Conservation (phyloP, 2,797 vertebrate species). For the Epinephelus awoara region DNA sequence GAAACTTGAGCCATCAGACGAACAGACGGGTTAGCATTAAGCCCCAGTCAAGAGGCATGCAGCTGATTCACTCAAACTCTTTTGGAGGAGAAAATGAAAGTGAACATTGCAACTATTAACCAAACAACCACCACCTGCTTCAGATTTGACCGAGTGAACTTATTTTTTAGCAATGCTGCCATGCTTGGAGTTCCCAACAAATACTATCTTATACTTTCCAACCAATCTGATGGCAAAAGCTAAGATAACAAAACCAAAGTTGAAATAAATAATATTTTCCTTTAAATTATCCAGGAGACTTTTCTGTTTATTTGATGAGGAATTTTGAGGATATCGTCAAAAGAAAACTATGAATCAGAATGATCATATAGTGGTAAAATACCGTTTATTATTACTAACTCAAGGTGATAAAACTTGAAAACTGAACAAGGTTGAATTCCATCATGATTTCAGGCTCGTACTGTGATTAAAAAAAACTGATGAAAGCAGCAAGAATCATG, state of each 20-base stretch:
- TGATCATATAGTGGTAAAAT: background rate
- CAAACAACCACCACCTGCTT: background rate
- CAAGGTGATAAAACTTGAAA: slow-evolving; percentile 1
- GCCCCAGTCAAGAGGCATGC: no score
- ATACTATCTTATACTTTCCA: background rate
- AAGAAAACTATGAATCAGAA: background rate
- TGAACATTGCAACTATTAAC: no score
- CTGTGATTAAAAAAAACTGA: slow-evolving; percentile 10
- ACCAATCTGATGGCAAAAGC: background rate
- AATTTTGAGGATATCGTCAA: background rate
- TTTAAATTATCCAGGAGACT: background rate
- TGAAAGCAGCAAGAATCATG: slow-evolving; percentile 9
- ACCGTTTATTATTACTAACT: background rate
- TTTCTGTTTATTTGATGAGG: background rate
- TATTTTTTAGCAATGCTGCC: background rate
- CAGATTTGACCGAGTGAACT: background rate
- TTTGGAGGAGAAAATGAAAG: background rate
- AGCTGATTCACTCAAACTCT: no score
- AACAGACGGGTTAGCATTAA: no score
- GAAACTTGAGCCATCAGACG: no score
- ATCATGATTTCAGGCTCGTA: slow-evolving; percentile 18
- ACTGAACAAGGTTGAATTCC: background rate
- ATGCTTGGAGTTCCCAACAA: background rate
- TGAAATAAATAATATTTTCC: background rate
- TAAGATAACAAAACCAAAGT: background rate